Evolutionary conservation across 1,140 invertebrate genomes (phyloP), one percentile per base, ranked within the genome.

Genomic region (Ips nitidus): DNA sequence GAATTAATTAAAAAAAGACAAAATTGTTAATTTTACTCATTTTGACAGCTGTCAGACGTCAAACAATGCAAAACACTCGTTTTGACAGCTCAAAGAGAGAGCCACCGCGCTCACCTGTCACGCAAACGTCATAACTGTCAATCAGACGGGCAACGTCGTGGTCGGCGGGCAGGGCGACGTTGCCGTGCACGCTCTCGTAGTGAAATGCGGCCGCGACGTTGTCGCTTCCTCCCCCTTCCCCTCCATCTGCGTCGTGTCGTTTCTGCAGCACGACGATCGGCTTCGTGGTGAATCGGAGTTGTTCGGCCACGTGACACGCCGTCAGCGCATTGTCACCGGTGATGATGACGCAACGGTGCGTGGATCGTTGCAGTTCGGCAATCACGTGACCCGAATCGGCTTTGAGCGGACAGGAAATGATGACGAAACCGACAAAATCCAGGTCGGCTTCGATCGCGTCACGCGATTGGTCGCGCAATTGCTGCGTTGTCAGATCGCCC

Each of bases 261-360:
- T 22, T 22, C 22, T 22, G 22, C 22, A 22, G 22, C 22, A 22
- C 22, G 22, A 22, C 22, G 22, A 22, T 22, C 77, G 41, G 85
- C 80, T 91, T 91, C 73, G 88, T 89, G 0, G 91, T 93, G 78
- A 99, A 98, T 74, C 90, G 89, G 40, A 99, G 82, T 81, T 98
- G 95, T 76, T 91, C 91, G 2, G 97, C 97, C 3, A 99, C 98
- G 81, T 99, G 97, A 82, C 98, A 99, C 36, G 98, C 98, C 0
- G 98, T 99, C 43, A 99, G 82, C 4, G 97, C 95, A 86, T 98
- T 99, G 81, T 99, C 98, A 52, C 98, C 98, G 37, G 98, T 99
- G 43, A 99, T 99, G 97, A 99, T 99, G 1, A 94, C 89, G 22
- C 97, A 93, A 83, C 94, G 85, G 84, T 99, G 97, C 6, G 95